A percentile compares a stretch with the other conserved stretches of the same genome.
Conservation (phyloP, 2,888 invertebrate genomes). For the Caenorhabditis sulstoni region DNA sequence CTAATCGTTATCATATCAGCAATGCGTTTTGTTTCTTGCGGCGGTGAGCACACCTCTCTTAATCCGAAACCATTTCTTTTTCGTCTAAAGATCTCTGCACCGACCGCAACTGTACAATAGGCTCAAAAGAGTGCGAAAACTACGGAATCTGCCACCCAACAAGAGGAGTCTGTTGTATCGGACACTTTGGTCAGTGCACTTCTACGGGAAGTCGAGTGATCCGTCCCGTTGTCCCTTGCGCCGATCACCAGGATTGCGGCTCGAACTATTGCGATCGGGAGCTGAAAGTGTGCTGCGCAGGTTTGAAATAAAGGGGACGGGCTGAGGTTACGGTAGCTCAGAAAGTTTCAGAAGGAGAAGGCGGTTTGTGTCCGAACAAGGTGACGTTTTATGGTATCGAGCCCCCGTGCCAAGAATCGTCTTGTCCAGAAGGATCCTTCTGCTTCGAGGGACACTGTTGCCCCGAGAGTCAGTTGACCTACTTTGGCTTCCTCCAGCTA, state of each 20-base stretch:
- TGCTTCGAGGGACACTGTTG: neutral
- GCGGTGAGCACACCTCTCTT: no score
- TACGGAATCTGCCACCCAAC: neutral
- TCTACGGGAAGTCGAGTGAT: neutral
- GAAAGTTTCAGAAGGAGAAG: neutral
- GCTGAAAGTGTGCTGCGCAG: constrained; percentile 11
- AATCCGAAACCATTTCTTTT: no score
- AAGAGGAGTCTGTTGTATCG: neutral
- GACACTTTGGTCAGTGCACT: neutral
- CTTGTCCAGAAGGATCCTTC: neutral
- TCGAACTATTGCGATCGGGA: constrained; percentile 7
- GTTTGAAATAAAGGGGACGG: neutral
- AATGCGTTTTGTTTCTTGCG: no score
- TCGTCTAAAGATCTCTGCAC: no score
- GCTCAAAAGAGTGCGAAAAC: neutral
- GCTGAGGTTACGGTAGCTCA: neutral
- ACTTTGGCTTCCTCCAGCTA: no score
- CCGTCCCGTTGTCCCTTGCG: neutral
- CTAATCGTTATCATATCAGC: no score
- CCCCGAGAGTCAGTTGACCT: neutral
- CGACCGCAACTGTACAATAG: neutral
- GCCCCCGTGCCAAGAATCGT: neutral
- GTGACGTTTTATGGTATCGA: neutral
- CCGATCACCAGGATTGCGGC: constrained; percentile 2
- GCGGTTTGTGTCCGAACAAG: neutral